These are phyloP conservation scores for Calameuta filiformis DNA, from an alignment of 2,888 invertebrate genomes.

Conservation along the genomic window DNA sequence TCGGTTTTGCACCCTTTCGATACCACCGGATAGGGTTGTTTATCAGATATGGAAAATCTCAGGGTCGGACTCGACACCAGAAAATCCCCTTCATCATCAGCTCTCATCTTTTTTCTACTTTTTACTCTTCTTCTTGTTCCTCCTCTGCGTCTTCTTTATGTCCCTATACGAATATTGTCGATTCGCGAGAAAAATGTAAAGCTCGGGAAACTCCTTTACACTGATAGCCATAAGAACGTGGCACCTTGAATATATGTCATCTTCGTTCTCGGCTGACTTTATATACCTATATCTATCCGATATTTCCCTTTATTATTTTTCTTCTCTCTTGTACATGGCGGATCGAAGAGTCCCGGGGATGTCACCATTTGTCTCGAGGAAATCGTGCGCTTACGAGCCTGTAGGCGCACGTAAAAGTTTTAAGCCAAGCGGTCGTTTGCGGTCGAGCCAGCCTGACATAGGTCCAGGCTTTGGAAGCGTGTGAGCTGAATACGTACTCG, in stretches of 20 bases:
- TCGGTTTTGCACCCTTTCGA: slow-evolving; percentile 16
- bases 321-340: background rate
- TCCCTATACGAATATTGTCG: background rate
- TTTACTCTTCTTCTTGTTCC: background rate
- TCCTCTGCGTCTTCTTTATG: background rate
- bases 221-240: background rate
- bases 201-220: background rate
- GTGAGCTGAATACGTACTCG: slow-evolving; percentile 17
- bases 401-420: slow-evolving; percentile 12
- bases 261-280: background rate
- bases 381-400: background rate
- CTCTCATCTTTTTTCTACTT: background rate
- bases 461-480: slow-evolving; percentile 10
- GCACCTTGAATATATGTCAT: background rate
- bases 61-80: background rate
- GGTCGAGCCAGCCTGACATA: slow-evolving; percentile 13
- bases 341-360: background rate
- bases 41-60: slow-evolving; percentile 5
- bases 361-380: background rate
- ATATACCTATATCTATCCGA: background rate
- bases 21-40: slow-evolving; percentile 6
- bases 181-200: background rate
- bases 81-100: background rate
- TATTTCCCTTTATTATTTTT: background rate
- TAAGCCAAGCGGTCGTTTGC: slow-evolving; percentile 2